Evolutionary conservation across 1,140 invertebrate genomes (phyloP).

Genomic region (Mesaphorura yosii): DNA sequence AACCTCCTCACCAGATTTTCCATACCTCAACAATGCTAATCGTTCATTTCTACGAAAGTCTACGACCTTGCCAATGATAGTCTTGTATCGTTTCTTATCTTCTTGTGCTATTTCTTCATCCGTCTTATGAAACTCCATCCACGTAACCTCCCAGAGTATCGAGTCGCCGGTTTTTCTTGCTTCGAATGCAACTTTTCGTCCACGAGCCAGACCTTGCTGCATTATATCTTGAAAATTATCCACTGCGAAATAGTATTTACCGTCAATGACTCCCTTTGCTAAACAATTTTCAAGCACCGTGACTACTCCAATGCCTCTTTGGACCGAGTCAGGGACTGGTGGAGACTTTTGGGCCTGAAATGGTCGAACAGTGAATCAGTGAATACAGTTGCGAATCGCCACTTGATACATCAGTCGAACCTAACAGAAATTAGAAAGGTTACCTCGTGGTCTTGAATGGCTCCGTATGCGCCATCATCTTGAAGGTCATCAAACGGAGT

Average conservation of each 20-base stretch:
- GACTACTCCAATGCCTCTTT: slow-evolving; percentile 7
- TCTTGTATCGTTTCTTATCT: background rate
- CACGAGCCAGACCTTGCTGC: too few relatives aligned
- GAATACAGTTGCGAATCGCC: too few relatives aligned
- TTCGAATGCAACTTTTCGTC: slow-evolving; percentile 7
- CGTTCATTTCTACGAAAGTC: background rate
- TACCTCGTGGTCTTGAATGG: too few relatives aligned
- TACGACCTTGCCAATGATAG: slow-evolving; percentile 1
- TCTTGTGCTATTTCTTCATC: background rate
- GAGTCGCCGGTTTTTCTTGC: background rate
- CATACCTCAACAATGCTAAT: background rate
- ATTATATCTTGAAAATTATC: too few relatives aligned
- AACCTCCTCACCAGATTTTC: background rate
- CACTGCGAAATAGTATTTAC: slow-evolving; percentile 8
- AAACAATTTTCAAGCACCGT: slow-evolving; percentile 5
- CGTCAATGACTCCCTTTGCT: slow-evolving; percentile 15
- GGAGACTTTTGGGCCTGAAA: background rate
- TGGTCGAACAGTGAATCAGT: too few relatives aligned
- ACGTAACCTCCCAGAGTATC: slow-evolving; percentile 2
- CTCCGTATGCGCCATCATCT: too few relatives aligned
- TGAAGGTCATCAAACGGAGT: too few relatives aligned
- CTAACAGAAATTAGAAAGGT: too few relatives aligned
- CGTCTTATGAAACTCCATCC: slow-evolving; percentile 1
- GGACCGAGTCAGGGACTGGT: background rate
- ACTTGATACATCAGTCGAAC: too few relatives aligned